phyloP scores from a whole-genome alignment of 1,140 invertebrate species.

The Solenopsis fugax region DNA sequence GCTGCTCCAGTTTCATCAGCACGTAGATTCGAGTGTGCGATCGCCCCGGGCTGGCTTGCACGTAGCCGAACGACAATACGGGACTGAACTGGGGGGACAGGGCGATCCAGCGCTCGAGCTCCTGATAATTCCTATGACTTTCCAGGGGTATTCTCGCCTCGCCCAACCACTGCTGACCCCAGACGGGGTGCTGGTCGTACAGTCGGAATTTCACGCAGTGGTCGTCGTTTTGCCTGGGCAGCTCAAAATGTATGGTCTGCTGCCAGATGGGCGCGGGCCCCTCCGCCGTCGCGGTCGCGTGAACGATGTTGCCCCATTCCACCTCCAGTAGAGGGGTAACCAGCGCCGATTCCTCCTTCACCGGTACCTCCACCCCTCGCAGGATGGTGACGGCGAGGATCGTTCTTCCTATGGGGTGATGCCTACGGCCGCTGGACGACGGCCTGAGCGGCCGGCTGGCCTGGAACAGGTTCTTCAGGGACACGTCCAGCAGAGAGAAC shows the following conservation, averaged over 20 bases:
- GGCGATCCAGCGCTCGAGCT: constrained; percentile 84
- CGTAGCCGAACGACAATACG: constrained; percentile 82
- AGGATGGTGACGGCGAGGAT: constrained; percentile 81
- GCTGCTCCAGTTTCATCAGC: constrained; percentile 83
- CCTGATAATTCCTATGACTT: constrained; percentile 81
- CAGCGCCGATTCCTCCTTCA: constrained; percentile 84
- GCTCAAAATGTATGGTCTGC: constrained; percentile 82
- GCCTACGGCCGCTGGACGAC: constrained; percentile 67
- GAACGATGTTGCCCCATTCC: constrained; percentile 81
- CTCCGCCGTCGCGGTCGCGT: constrained; percentile 79
- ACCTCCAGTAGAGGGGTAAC: constrained; percentile 83
- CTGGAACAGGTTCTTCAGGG: constrained; percentile 79
- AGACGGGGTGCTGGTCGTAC: constrained; percentile 85
- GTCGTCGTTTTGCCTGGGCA: constrained; percentile 78
- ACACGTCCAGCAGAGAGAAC: constrained; percentile 80
- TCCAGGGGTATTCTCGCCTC: constrained; percentile 83
- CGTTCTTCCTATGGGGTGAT: constrained; percentile 76
- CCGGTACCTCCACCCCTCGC: constrained; percentile 83
- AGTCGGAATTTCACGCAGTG: constrained; percentile 81
- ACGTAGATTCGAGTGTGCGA: constrained; percentile 84
- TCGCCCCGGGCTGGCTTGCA: constrained; percentile 82
- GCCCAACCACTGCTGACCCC: constrained; percentile 85
- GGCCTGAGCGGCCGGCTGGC: constrained; percentile 76
- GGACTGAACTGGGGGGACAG: constrained; percentile 82
- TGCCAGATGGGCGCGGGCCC: constrained; percentile 85